Conservation (phyloP, 92 coral and sea anemone genomes). For the Pocillopora meandrina region DNA sequence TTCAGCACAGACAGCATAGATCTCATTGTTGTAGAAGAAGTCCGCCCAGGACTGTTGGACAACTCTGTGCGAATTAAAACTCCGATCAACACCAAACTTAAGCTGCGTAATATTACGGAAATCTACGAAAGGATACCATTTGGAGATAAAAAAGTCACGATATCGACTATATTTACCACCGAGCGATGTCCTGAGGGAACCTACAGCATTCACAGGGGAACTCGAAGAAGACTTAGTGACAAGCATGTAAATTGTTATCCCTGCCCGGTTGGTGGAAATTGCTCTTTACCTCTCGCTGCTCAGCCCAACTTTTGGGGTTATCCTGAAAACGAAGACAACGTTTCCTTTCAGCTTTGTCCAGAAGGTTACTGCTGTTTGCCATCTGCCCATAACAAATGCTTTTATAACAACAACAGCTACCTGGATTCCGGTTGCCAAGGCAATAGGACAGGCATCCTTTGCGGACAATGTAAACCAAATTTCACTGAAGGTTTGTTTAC, state of each 20-base stretch:
- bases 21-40: constrained; percentile 27
- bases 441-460: constrained; percentile 40
- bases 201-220: constrained; percentile 13
- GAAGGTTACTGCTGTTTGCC: constrained; percentile 43
- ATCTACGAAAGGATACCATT: rapidly evolving
- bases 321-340: constrained; percentile 2
- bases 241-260: constrained; percentile 3
- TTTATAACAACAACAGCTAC: constrained; percentile 27
- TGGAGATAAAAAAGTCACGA: neutral
- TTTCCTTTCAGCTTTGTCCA: constrained; percentile 36
- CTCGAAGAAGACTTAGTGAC: neutral
- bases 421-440: constrained; percentile 41
- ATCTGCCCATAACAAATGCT: constrained; percentile 16
- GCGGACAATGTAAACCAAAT: constrained; percentile 30
- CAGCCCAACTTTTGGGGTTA: constrained; percentile 51
- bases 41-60: neutral
- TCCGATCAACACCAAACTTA: constrained; percentile 11
- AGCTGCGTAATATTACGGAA: constrained; percentile 8
- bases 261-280: constrained; percentile 46
- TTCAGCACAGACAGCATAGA: neutral
- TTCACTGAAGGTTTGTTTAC: constrained; percentile 36
- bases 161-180: constrained; percentile 3
- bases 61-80: constrained; percentile 11
- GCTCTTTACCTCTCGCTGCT: constrained; percentile 31
- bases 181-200: constrained; percentile 29